Conservation (phyloP, 1,140 invertebrate species). For the Euura saliciscinereae region DNA sequence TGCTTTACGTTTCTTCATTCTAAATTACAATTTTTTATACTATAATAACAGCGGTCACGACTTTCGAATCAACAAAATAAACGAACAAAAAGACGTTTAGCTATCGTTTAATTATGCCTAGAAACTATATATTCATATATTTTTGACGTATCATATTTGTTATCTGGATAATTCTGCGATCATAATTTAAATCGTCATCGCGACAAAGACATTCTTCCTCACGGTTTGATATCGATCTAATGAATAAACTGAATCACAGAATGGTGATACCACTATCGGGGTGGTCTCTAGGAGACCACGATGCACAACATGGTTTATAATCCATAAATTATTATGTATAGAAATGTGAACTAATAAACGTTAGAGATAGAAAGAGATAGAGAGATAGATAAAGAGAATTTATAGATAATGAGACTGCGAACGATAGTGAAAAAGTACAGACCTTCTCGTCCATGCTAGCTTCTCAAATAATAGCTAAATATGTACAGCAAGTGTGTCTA, state of each 20-base stretch:
- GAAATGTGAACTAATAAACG: not conserved
- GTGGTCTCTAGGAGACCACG: too few relatives aligned
- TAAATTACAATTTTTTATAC: conserved; percentile 11
- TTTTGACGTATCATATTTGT: not conserved
- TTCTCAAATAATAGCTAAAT: conserved; percentile 24
- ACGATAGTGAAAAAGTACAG: conserved; percentile 49
- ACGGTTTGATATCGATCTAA: too few relatives aligned
- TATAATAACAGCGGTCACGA: conserved; percentile 1
- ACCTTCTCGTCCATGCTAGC: conserved; percentile 45
- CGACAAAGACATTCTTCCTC: not conserved
- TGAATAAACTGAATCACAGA: too few relatives aligned
- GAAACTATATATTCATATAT: conserved; percentile 1
- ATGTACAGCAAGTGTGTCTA: not conserved
- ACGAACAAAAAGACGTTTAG: not conserved
- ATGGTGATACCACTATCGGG: too few relatives aligned
- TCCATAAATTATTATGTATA: conserved; percentile 25
- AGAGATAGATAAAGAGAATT: conserved; percentile 25
- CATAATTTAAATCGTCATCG: too few relatives aligned
- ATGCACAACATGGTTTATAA: too few relatives aligned
- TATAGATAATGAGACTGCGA: conserved; percentile 38
- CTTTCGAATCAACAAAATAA: not conserved
- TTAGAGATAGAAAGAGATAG: conserved; percentile 14
- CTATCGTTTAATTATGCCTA: not conserved
- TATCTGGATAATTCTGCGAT: too few relatives aligned
- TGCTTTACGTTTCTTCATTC: conserved; percentile 25